Conservation (phyloP, 2,888 invertebrate species). For the Mamestra brassicae region DNA sequence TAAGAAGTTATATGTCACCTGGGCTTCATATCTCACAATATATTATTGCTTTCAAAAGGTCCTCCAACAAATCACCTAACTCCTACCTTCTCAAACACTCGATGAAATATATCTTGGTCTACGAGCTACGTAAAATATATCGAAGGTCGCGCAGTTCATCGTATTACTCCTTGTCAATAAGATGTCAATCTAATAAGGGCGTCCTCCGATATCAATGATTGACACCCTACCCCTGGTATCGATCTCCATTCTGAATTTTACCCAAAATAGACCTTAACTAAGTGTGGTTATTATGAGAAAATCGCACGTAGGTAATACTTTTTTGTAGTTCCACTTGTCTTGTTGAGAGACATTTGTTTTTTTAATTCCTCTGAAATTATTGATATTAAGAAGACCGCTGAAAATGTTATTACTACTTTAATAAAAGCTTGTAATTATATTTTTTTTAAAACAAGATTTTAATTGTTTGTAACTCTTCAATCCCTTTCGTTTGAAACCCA, state of each 20-base stretch:
- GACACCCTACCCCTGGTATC: not conserved
- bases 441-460: too few relatives aligned
- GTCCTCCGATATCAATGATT: slow-evolving; percentile 7
- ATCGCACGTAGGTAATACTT: not conserved
- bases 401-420: too few relatives aligned
- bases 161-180: slow-evolving; percentile 24
- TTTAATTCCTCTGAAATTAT: too few relatives aligned
- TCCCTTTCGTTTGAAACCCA: too few relatives aligned
- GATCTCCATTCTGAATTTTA: not conserved
- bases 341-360: not conserved
- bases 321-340: not conserved
- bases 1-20: not conserved
- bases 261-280: not conserved
- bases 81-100: not conserved
- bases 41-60: slow-evolving; percentile 11
- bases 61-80: slow-evolving; percentile 14
- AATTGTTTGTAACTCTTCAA: too few relatives aligned
- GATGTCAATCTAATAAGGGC: slow-evolving; percentile 14
- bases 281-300: too few relatives aligned
- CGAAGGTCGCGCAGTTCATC: slow-evolving; percentile 2
- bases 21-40: slow-evolving; percentile 5
- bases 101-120: slow-evolving; percentile 11
- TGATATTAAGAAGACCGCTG: too few relatives aligned
- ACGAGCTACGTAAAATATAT: slow-evolving; percentile 20
- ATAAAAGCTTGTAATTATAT: too few relatives aligned